Evolutionary conservation across 2,888 invertebrate species (phyloP).

Genomic region (Axea sp.): DNA sequence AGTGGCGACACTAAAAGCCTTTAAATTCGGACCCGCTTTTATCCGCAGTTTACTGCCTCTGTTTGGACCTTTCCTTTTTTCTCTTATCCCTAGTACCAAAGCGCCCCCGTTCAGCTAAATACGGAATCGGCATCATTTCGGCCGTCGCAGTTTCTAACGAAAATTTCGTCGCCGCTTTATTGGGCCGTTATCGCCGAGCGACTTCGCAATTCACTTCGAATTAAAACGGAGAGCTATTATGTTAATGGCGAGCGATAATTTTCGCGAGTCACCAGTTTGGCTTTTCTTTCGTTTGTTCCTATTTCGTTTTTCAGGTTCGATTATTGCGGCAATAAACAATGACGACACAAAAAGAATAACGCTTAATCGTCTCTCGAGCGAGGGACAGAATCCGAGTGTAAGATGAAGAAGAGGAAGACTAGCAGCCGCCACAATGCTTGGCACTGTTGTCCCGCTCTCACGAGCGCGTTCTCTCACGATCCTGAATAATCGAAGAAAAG

Average conservation of each 20-base stretch:
- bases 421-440: conserved; percentile 66
- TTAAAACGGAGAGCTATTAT: conserved; percentile 28
- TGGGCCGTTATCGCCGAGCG: conserved; percentile 29
- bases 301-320: conserved; percentile 16
- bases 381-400: conserved; percentile 38
- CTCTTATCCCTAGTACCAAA: too few species aligned
- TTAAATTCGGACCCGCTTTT: conserved; percentile 53
- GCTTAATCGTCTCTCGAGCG: conserved; percentile 24
- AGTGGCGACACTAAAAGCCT: conserved; percentile 19
- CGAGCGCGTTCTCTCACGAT: conserved; percentile 61
- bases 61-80: too few species aligned
- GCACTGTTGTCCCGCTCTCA: conserved; percentile 66
- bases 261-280: too few species aligned
- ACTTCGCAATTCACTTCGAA: conserved; percentile 21
- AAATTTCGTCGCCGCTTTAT: conserved; percentile 38
- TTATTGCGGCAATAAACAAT: conserved; percentile 36
- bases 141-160: conserved; percentile 12
- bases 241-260: conserved; percentile 37
- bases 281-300: too few species aligned
- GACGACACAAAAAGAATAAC: conserved; percentile 27
- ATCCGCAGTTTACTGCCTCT: conserved; percentile 55
- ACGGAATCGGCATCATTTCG: conserved; percentile 17
- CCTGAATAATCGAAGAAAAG: conserved; percentile 62
- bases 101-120: conserved; percentile 43
- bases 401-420: conserved; percentile 60